phyloP scores from a whole-genome alignment of 2,888 invertebrate species.

The Vesta saturnalis region DNA sequence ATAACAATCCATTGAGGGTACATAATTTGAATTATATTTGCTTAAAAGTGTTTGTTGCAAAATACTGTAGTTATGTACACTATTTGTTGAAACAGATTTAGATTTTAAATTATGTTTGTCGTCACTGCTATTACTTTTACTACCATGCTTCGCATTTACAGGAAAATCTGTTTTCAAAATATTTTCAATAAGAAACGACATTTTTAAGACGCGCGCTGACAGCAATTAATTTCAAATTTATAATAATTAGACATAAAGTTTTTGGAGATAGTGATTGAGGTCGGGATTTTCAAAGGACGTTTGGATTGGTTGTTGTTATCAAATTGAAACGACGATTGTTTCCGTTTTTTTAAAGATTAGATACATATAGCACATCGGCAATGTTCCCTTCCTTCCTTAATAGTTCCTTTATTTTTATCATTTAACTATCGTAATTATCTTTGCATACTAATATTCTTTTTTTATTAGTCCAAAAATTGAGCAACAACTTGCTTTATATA shows the following conservation, averaged over 20 bases:
- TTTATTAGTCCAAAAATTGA: too few relatives aligned
- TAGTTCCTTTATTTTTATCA: conserved; percentile 20
- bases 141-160: neutral
- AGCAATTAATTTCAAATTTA: conserved; percentile 14
- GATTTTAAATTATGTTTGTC: neutral
- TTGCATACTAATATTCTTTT: too few relatives aligned
- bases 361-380: conserved; percentile 41
- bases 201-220: conserved; percentile 27
- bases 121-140: neutral
- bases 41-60: conserved; percentile 47
- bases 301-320: conserved; percentile 48
- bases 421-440: conserved; percentile 1
- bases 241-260: conserved; percentile 42
- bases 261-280: conserved; percentile 49
- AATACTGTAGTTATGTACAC: conserved; percentile 40
- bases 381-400: conserved; percentile 42
- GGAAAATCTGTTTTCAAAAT: conserved; percentile 49
- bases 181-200: conserved; percentile 56
- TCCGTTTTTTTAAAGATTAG: conserved; percentile 47
- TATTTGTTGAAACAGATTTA: neutral
- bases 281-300: conserved; percentile 48
- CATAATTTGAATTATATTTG: conserved; percentile 42
- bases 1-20: conserved; percentile 23
- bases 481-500: too few relatives aligned
- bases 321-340: conserved; percentile 49